Percentiles rank a stretch among this genome's conserved stretches.
phyloP scores from a whole-genome alignment of 2,888 invertebrate genomes.

The Cataglyphis rosenhaueri region DNA sequence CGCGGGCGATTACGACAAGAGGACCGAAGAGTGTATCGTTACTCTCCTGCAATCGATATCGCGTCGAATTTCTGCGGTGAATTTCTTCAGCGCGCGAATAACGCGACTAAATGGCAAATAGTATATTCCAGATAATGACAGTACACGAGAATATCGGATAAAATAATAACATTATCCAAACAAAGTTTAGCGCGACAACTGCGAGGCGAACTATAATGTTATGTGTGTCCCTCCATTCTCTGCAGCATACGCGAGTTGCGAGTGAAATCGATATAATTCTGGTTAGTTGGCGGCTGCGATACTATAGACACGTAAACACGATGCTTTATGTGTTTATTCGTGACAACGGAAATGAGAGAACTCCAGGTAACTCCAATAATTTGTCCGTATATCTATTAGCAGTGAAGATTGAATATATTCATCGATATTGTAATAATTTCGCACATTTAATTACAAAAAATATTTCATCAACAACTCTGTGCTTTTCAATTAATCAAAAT shows the following conservation, averaged over 20 bases:
- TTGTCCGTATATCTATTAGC: neutral
- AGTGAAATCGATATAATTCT: neutral
- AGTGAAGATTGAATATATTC: slow-evolving; percentile 1
- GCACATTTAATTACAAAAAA: slow-evolving; percentile 5
- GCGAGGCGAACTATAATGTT: neutral
- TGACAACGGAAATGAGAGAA: neutral
- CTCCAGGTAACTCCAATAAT: neutral
- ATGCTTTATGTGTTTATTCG: neutral
- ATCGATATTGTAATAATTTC: neutral
- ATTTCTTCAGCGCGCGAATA: slow-evolving; percentile 21
- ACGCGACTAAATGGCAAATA: neutral
- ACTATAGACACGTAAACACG: neutral
- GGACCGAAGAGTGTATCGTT: slow-evolving; percentile 10
- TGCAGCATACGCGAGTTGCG: neutral
- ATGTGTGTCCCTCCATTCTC: neutral
- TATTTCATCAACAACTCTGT: neutral
- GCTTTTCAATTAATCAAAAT: neutral
- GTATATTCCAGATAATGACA: neutral
- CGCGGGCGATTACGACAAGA: slow-evolving; percentile 25
- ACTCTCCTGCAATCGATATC: slow-evolving; percentile 33
- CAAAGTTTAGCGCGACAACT: slow-evolving; percentile 19
- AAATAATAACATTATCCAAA: slow-evolving; percentile 25
- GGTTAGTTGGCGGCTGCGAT: neutral
- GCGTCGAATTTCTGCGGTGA: slow-evolving; percentile 12
- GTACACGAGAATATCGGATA: no score